Conservation (phyloP, 1,140 invertebrate genomes). For the Solenopsis fugax region DNA sequence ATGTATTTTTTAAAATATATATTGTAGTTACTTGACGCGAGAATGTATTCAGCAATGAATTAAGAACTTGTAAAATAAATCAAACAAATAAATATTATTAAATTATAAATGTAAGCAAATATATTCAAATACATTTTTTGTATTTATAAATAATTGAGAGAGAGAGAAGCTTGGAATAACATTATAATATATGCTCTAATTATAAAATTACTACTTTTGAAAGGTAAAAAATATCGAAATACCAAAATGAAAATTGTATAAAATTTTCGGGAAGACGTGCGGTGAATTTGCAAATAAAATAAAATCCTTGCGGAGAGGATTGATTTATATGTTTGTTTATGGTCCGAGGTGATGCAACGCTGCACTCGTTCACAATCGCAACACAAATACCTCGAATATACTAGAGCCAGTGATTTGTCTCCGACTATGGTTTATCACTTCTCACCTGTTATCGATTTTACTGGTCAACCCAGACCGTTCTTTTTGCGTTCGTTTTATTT, state of each 20-base stretch:
- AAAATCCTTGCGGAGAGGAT: neutral
- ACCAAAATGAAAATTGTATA: neutral
- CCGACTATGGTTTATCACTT: slow-evolving; percentile 60
- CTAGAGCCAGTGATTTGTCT: slow-evolving; percentile 66
- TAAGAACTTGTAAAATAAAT: too few species aligned
- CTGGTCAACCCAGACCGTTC: slow-evolving; percentile 34
- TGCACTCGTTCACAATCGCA: slow-evolving; percentile 33
- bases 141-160: too few species aligned
- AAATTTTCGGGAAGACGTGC: neutral
- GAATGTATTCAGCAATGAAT: too few species aligned
- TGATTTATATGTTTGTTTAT: slow-evolving; percentile 49
- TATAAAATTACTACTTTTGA: too few species aligned
- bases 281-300: neutral
- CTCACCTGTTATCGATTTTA: slow-evolving; percentile 69
- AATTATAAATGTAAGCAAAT: too few species aligned
- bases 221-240: slow-evolving; percentile 7
- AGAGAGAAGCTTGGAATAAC: too few species aligned
- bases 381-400: slow-evolving; percentile 65
- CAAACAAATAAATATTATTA: too few species aligned
- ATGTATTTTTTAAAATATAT: too few species aligned
- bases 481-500: slow-evolving; percentile 63
- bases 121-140: too few species aligned
- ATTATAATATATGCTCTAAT: too few species aligned
- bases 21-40: too few species aligned
- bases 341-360: slow-evolving; percentile 1